These are phyloP conservation scores for Lordiphosa mommai DNA, from an alignment of 1,140 invertebrate species.

Conservation along the genomic window DNA sequence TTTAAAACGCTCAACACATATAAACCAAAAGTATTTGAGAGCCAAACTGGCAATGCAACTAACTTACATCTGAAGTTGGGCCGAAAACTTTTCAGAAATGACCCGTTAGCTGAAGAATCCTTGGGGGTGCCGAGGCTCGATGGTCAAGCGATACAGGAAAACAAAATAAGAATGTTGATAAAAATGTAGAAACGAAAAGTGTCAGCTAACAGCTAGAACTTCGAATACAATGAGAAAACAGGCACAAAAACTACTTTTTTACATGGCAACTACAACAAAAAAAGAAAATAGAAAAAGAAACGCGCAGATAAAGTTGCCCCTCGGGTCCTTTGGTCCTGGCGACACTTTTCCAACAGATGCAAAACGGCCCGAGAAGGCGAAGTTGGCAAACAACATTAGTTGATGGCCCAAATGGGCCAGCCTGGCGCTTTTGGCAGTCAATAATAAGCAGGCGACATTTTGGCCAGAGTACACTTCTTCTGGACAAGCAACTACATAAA, in stretches of 20 bases:
- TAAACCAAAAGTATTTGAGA: constrained; percentile 45
- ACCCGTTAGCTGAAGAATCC: neutral
- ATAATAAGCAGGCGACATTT: constrained; percentile 77
- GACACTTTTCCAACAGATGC: constrained; percentile 43
- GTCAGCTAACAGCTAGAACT: constrained; percentile 63
- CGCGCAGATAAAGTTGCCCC: constrained; percentile 35
- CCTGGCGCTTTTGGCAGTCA: constrained; percentile 73
- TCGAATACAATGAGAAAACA: constrained; percentile 19
- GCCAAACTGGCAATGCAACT: constrained; percentile 31
- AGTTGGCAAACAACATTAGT: constrained; percentile 76
- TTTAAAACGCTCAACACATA: constrained; percentile 43
- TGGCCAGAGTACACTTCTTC: constrained; percentile 64
- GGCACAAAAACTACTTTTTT: constrained; percentile 46
- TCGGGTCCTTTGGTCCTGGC: constrained; percentile 28
- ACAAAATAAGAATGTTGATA: constrained; percentile 40
- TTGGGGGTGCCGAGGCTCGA: constrained; percentile 30
- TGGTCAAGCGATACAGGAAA: constrained; percentile 48
- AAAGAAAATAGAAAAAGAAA: too few relatives aligned
- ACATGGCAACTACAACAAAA: constrained; percentile 11
- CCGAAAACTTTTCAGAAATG: constrained; percentile 6
- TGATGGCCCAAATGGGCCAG: constrained; percentile 73
- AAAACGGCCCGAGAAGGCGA: constrained; percentile 40
- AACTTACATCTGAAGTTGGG: constrained; percentile 20
- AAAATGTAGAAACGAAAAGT: constrained; percentile 67
- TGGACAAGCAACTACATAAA: constrained; percentile 23